Evolutionary conservation across 2,888 invertebrate genomes (phyloP).

Genomic region (Epiblema foenella): DNA sequence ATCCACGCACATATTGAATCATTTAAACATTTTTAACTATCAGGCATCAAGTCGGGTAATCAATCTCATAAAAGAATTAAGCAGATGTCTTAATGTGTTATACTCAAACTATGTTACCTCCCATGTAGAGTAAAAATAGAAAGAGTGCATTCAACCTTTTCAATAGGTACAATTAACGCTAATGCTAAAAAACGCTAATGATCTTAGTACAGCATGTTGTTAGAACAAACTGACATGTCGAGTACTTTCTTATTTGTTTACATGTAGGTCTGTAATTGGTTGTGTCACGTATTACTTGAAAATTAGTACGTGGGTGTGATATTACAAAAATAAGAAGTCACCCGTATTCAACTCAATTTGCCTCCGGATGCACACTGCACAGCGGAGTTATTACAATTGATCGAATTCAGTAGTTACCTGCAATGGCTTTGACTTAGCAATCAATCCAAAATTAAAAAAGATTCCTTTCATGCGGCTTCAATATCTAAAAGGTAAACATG

Average conservation of each 20-base stretch:
- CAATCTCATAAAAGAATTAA: neutral
- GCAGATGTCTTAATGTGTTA: neutral
- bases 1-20: constrained; percentile 11
- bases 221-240: too few relatives aligned
- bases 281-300: too few relatives aligned
- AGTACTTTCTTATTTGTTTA: too few relatives aligned
- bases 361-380: neutral
- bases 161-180: too few relatives aligned
- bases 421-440: neutral
- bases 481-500: too few relatives aligned
- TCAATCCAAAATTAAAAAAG: neutral
- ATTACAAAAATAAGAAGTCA: too few relatives aligned
- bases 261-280: too few relatives aligned
- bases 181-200: neutral
- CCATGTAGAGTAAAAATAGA: neutral
- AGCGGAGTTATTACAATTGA: neutral
- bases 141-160: neutral
- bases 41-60: neutral
- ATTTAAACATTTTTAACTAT: constrained; percentile 10
- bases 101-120: neutral
- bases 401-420: neutral
- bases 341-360: neutral
- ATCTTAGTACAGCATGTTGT: neutral
- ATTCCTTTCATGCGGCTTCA: too few relatives aligned
- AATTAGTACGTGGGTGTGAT: too few relatives aligned